Conservation (phyloP, 2,113 vertebrate species). For the Bucco capensis region DNA sequence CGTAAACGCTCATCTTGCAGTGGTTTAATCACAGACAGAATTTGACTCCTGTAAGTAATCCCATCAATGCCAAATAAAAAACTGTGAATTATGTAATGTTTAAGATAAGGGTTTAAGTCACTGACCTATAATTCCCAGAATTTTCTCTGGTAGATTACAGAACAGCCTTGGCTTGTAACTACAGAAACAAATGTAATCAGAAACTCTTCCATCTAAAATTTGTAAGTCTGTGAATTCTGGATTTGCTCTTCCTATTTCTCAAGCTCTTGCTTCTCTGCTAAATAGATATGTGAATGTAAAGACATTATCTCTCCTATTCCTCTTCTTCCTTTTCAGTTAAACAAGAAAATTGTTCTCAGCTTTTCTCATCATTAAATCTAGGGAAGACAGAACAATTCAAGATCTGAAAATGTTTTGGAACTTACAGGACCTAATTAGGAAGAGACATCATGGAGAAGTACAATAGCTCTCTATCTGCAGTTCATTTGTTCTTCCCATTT, state of each 20-base stretch:
- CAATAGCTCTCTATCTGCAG: not conserved
- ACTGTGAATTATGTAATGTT: not conserved
- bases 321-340: not conserved
- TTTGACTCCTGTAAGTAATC: not conserved
- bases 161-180: not conserved
- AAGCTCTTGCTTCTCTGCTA: not conserved
- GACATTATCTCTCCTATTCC: not conserved
- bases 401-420: not conserved
- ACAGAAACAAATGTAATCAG: not conserved
- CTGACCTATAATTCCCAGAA: not conserved
- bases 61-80: not conserved
- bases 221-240: not conserved
- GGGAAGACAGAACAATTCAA: not conserved
- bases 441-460: not conserved
- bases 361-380: not conserved
- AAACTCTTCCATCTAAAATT: not conserved
- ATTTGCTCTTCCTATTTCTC: not conserved
- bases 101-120: not conserved
- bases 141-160: not conserved
- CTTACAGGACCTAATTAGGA: not conserved
- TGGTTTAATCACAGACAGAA: not conserved
- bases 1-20: not conserved
- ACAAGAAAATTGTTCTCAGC: not conserved
- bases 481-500: slow-evolving; percentile 30
- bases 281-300: not conserved